These are phyloP conservation scores for Peromyscus leucopus DNA, from an alignment of 2,113 vertebrate genomes.

Conservation along the genomic window DNA sequence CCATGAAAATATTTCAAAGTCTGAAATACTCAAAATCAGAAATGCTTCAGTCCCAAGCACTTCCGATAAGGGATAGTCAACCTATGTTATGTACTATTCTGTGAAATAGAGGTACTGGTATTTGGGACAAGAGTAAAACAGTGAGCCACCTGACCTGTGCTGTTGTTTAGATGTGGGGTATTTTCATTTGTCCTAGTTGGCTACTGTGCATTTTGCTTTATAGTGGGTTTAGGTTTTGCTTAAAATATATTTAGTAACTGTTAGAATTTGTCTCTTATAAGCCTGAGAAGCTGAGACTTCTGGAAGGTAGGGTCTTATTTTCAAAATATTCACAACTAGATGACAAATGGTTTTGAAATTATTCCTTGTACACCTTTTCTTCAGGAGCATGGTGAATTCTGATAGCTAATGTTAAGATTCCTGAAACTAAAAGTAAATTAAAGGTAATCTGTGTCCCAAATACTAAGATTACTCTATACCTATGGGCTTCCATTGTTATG, in stretches of 20 bases:
- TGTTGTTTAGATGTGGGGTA: background rate
- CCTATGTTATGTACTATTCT: background rate
- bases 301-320: conserved; percentile 30
- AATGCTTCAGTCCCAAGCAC: background rate
- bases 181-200: conserved; percentile 56
- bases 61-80: background rate
- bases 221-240: conserved; percentile 45
- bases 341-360: conserved; percentile 56
- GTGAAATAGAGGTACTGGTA: conserved; percentile 37
- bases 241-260: conserved; percentile 23
- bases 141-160: conserved; percentile 28
- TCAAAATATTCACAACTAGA: conserved; percentile 58
- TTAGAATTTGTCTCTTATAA: conserved; percentile 40
- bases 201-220: conserved; percentile 26
- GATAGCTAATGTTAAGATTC: conserved; percentile 54
- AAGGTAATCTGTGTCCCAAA: conserved; percentile 50
- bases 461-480: conserved; percentile 59
- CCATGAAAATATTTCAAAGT: background rate
- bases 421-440: conserved; percentile 39
- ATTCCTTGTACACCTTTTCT: conserved; percentile 60
- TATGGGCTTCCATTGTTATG: conserved; percentile 58
- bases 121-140: background rate
- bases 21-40: background rate
- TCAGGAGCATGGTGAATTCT: conserved; percentile 45
- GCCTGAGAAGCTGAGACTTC: conserved; percentile 31